Percentiles rank a stretch among this genome's conserved stretches.
Conservation (phyloP, 2,113 vertebrate genomes). For the Microcebus murinus region DNA sequence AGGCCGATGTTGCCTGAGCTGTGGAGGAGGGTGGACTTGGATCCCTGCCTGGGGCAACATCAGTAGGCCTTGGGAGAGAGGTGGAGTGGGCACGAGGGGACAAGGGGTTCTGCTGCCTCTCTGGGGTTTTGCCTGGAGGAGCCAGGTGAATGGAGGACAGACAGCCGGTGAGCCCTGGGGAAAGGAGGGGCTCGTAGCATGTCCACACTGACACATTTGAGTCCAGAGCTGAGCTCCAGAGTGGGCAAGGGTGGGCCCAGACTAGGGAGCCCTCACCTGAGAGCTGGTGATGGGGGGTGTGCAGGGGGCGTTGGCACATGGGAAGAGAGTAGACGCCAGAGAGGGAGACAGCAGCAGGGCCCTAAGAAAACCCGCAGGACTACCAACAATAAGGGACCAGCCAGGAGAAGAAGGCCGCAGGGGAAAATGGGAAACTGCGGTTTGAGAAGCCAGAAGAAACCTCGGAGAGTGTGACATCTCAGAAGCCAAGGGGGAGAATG, state of each 20-base stretch:
- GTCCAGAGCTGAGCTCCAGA: background rate
- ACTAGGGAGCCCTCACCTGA: background rate
- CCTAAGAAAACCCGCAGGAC: background rate
- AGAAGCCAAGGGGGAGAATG: constrained; percentile 21
- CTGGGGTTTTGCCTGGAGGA: background rate
- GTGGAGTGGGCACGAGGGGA: background rate
- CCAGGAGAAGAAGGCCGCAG: background rate
- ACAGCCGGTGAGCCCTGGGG: background rate
- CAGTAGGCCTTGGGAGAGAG: background rate
- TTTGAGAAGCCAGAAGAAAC: background rate
- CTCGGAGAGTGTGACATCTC: background rate
- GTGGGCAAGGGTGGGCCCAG: background rate
- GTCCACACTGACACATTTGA: background rate
- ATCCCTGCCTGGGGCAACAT: background rate
- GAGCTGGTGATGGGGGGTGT: background rate
- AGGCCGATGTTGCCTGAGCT: background rate
- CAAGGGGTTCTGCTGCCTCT: background rate
- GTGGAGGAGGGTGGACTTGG: too few species aligned
- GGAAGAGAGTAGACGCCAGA: background rate
- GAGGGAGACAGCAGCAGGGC: background rate
- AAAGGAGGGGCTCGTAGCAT: background rate
- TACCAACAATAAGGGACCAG: background rate
- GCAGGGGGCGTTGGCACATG: background rate
- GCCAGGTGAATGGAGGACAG: background rate
- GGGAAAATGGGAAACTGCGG: background rate